phyloP scores from a whole-genome alignment of 2,113 vertebrate genomes.

The Xenopus tropicalis region DNA sequence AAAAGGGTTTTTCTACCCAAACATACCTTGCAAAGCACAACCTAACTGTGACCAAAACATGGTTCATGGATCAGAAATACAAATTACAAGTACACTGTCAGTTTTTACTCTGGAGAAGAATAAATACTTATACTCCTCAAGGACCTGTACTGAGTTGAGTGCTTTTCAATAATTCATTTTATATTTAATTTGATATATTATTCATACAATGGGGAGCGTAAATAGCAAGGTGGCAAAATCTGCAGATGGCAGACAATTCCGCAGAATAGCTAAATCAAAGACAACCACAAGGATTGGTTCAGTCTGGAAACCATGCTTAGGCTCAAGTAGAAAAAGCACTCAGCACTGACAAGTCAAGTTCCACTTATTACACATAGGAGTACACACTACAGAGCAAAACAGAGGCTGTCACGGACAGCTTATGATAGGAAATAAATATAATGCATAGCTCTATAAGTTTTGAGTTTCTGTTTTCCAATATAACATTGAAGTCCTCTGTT shows the following conservation, averaged over 20 bases:
- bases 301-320: not conserved
- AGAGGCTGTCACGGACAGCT: no score
- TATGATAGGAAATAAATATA: no score
- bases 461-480: no score
- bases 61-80: no score
- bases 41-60: no score
- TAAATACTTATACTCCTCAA: not conserved
- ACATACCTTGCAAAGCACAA: not conserved
- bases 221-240: conserved; percentile 20
- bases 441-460: no score
- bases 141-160: not conserved
- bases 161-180: conserved; percentile 28
- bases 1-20: no score
- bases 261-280: conserved; percentile 26
- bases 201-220: conserved; percentile 9
- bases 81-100: no score
- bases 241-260: conserved; percentile 15
- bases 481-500: no score
- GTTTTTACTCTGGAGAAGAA: no score
- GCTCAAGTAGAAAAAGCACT: conserved; percentile 10
- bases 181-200: no score
- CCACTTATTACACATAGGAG: not conserved
- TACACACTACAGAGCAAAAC: no score
- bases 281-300: not conserved
- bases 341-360: conserved; percentile 8